Base-by-base conservation (phyloP, 2,797 vertebrate genomes). In the Triplophysa bombifrons region DNA sequence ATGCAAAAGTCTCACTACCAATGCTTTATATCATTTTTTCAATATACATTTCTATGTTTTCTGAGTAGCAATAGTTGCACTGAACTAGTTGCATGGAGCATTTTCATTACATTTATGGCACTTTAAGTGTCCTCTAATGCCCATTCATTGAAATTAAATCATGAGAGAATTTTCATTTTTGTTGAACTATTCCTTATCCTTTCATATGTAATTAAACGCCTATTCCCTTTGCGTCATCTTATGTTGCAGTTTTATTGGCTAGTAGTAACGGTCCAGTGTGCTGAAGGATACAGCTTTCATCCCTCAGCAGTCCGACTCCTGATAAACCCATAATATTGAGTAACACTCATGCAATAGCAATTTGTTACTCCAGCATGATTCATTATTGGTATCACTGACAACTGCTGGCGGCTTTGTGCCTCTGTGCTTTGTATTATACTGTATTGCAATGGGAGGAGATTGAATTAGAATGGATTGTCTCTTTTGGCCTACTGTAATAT, bases 391-490 rank as follows among this genome's bases (percentile, higher is more conserved):
- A 27, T 60, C 58, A 11, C n/a, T 71, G 67, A 44, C 60, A 64
- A 78, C 68, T 63, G 55, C 56, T 70, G 46, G 10, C 0, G 50
- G 38, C 50, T 72, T 66, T 66, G 68, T 66, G 34, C 34, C 34
- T 34, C 4, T 30, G 0, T 30, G 68, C 13, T 2, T 27, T 66
- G 60, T 34, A 79, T 79, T 30, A 71, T 64, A 46, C 69, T 66
- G 50, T 56, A 72, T 72, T 72, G 50, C 51, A 66, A 46, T 72
- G 3, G 16, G 58, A 25, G 48, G 22, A 30, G 50, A 79, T 72
- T 72, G 77, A 72, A 79, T 79, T 79, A 79, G 69, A 79, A 79
- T 72, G 60, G 77, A 79, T 79, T 72, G 77, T 56, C 60, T 79
- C 76, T 55, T 38, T 44, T 55, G 68, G 20, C 16, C 68, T 65